These are phyloP conservation scores for Cavia porcellus DNA, from an alignment of 2,113 vertebrate genomes.

Conservation along the genomic window DNA sequence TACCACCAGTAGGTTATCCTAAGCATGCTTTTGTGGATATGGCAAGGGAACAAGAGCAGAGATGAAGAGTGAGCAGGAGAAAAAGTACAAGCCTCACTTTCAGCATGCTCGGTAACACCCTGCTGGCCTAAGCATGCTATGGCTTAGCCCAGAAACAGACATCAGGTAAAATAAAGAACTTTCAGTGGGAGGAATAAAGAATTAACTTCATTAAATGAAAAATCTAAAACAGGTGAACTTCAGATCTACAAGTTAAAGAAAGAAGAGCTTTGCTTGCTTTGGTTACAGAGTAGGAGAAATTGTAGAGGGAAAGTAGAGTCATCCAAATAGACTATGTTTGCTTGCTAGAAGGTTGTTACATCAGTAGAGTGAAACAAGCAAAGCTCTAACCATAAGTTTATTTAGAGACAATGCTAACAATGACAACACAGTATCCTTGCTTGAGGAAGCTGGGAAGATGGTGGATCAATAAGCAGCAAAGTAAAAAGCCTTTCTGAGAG, in stretches of 20 bases:
- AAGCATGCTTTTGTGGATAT: not conserved
- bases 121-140: not conserved
- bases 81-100: constrained; percentile 5
- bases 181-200: not conserved
- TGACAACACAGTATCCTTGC: not conserved
- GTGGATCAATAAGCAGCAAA: too few species aligned
- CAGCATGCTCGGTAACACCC: not conserved
- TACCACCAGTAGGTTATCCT: not conserved
- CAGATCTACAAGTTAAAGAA: constrained; percentile 35
- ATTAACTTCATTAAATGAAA: not conserved
- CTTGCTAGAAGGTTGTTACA: not conserved
- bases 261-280: constrained; percentile 1
- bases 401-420: not conserved
- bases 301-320: not conserved
- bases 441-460: too few species aligned
- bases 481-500: too few species aligned
- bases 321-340: not conserved
- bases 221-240: not conserved
- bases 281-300: not conserved
- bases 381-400: not conserved
- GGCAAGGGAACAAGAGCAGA: not conserved
- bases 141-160: not conserved
- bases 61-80: not conserved
- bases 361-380: not conserved
- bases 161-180: not conserved